A percentile compares a stretch with the other conserved stretches of the same genome.
phyloP scores from a whole-genome alignment of 2,113 vertebrate species.

The Delphinus delphis region DNA sequence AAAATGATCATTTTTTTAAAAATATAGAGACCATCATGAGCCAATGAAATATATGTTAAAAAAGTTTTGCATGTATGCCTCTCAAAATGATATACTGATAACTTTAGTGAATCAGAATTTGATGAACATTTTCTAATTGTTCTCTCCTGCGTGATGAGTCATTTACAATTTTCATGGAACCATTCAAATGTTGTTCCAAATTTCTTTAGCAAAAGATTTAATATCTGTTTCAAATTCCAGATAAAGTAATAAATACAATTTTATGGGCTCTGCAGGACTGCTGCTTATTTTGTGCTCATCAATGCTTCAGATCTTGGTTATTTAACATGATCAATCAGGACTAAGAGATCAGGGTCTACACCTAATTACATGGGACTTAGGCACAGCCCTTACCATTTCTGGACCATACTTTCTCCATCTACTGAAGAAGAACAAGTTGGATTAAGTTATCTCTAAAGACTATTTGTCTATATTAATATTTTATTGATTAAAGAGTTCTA shows the following conservation, averaged over 20 bases:
- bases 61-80: neutral
- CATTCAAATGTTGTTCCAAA: neutral
- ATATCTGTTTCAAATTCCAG: conserved; percentile 10
- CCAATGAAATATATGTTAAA: neutral
- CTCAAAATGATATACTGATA: neutral
- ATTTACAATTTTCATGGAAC: neutral
- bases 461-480: conserved; percentile 12
- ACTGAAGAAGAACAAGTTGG: neutral
- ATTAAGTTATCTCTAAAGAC: neutral
- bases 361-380: neutral
- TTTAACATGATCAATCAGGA: neutral
- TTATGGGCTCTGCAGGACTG: neutral
- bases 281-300: neutral
- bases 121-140: neutral
- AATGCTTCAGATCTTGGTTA: neutral
- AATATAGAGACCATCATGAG: neutral
- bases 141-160: neutral
- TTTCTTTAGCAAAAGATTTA: conserved; percentile 18
- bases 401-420: neutral
- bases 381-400: neutral
- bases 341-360: neutral
- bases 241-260: neutral
- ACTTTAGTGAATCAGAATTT: neutral
- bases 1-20: neutral
- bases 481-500: neutral